These are phyloP conservation scores for Ophonus ardosiacus DNA, from an alignment of 2,888 invertebrate genomes.

Conservation along the genomic window DNA sequence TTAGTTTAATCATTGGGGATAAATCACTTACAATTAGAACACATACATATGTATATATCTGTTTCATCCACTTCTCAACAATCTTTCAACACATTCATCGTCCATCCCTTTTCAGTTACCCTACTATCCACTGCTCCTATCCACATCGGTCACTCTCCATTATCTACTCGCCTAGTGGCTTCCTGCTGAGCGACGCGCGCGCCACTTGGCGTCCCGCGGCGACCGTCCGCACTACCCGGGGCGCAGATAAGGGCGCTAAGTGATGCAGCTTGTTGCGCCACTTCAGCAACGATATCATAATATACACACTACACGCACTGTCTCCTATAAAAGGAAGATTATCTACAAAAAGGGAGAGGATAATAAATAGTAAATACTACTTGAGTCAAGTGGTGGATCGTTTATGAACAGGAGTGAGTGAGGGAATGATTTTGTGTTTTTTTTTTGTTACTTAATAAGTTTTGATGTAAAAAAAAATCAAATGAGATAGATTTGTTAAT, in stretches of 20 bases:
- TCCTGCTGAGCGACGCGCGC: constrained; percentile 61
- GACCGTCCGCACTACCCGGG: constrained; percentile 39
- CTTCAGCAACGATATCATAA: not conserved
- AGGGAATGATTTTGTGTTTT: no score
- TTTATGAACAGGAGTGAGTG: no score
- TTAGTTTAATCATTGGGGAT: no score
- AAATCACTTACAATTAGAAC: no score
- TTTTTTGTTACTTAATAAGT: no score
- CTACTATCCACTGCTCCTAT: not conserved
- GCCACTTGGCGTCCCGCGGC: constrained; percentile 56
- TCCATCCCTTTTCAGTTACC: not conserved
- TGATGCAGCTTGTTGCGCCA: constrained; percentile 34
- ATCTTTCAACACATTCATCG: not conserved
- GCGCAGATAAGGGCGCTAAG: constrained; percentile 33
- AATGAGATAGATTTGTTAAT: no score
- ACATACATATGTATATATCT: no score
- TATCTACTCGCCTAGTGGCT: not conserved
- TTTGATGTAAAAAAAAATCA: no score
- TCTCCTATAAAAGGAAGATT: not conserved
- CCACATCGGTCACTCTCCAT: not conserved
- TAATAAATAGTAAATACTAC: not conserved
- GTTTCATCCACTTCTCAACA: not conserved
- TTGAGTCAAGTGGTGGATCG: not conserved
- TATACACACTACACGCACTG: not conserved
- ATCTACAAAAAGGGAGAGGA: not conserved